Evolutionary conservation across 2,888 invertebrate species (phyloP), one percentile per base, ranked within the genome.

Genomic region (Busseola fusca): DNA sequence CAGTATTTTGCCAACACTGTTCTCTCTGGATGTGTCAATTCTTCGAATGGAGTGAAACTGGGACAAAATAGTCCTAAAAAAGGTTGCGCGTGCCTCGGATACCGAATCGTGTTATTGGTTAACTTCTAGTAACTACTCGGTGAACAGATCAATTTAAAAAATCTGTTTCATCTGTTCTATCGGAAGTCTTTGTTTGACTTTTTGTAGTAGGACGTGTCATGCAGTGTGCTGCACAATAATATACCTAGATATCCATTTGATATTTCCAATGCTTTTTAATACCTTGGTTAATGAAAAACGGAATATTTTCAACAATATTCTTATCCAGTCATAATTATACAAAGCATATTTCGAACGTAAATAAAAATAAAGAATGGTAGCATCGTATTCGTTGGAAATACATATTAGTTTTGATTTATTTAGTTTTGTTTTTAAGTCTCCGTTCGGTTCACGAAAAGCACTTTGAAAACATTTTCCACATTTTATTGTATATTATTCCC

Each of bases 1-100:
- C 95, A 95, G 91, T 93, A 90, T 95, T 94, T 94, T 95, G 94
- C 90, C 93, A 94, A 93, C 93, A 94, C 84, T 84, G 82, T 88
- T 90, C 85, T 80, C 80, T 66, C 69, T 87, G 84, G 85, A 84
- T 80, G 80, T 86, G 82, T 82, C 81, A 84, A 80, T 95, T 95
- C 95, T 90, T 85, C 90, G 95, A 95, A 95, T 86, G 85, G 71
- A 86, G 90, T 90, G 90, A 92, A 93, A 94, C 89, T 93, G 86
- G 90, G 88, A 89, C 88, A 80, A 86, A 83, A 76, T 82, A 69
- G 62, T 69, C 71, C 89, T 93, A 94, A 94, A 95, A 94, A 93
- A 87, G 78, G 79, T 84, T 81, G 89, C 95, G 94, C 94, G 93
- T 94, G 95, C 93, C 93, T 89, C 80, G 66, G 72, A 71, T 81